These are phyloP conservation scores for Dolichotis patagonum DNA, from an alignment of 2,113 vertebrate genomes.

Conservation along the genomic window DNA sequence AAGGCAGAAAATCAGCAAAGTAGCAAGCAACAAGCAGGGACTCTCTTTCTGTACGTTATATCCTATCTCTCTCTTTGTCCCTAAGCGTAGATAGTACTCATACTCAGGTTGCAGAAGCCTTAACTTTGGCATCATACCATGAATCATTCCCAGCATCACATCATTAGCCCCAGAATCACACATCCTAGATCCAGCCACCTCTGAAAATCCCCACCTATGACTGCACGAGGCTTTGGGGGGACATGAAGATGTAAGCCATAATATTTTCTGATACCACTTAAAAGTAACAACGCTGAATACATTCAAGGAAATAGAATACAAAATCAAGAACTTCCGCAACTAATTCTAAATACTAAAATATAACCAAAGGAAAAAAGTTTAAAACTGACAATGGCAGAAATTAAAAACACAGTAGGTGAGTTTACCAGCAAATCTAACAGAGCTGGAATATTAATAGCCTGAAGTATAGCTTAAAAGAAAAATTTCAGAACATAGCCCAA, in stretches of 20 bases:
- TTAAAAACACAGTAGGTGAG: not conserved
- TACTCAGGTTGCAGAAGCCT: not conserved
- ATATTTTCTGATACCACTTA: not conserved
- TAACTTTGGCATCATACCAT: not conserved
- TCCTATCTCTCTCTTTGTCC: not conserved
- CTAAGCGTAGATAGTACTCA: not conserved
- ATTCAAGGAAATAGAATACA: slow-evolving; percentile 27
- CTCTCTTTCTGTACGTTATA: not conserved
- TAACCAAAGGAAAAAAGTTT: not conserved
- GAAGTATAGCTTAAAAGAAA: slow-evolving; percentile 32
- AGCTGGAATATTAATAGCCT: not conserved
- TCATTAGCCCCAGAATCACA: not conserved
- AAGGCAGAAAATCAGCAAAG: not conserved
- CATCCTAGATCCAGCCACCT: not conserved
- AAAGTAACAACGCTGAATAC: not conserved
- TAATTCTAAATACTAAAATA: not conserved
- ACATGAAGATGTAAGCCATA: not conserved
- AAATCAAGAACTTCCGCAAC: not conserved
- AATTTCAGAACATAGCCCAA: not conserved
- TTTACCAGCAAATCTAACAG: not conserved
- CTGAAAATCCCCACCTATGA: not conserved
- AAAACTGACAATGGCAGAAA: slow-evolving; percentile 45
- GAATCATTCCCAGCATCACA: not conserved
- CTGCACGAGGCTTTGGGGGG: not conserved
- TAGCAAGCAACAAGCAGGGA: not conserved